A percentile compares a stretch with the other conserved stretches of the same genome.
These are phyloP conservation scores for Turdus rufiventris DNA, from an alignment of 2,113 vertebrate species.

Conservation along the genomic window DNA sequence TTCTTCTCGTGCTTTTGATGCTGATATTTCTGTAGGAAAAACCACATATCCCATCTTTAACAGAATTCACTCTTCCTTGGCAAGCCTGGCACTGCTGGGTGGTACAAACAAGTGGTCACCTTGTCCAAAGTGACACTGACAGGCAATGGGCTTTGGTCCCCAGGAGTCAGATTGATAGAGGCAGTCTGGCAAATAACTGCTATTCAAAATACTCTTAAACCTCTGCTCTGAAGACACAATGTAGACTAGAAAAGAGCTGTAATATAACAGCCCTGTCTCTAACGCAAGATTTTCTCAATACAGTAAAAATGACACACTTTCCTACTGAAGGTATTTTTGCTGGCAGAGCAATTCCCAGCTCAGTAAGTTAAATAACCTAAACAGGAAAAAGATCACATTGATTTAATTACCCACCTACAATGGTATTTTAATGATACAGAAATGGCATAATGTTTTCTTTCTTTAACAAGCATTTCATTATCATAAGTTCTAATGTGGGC, in stretches of 20 bases:
- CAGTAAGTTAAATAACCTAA: background rate
- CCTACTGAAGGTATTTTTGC: background rate
- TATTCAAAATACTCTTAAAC: background rate
- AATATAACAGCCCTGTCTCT: background rate
- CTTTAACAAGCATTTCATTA: conserved; percentile 2
- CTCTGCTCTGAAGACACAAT: background rate
- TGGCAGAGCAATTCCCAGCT: background rate
- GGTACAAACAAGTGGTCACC: background rate
- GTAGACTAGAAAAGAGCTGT: background rate
- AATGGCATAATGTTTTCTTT: background rate
- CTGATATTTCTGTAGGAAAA: background rate
- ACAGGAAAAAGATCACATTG: background rate
- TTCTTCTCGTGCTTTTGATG: background rate
- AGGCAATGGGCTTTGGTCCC: background rate
- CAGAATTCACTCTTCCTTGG: background rate
- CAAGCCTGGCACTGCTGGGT: background rate
- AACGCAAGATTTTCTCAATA: background rate
- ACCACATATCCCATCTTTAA: background rate
- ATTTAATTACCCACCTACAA: conserved; percentile 30
- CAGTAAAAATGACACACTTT: background rate
- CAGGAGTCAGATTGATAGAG: background rate
- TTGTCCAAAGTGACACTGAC: background rate
- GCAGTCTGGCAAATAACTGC: background rate
- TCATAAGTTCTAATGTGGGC: background rate
- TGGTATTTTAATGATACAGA: background rate